Percentiles rank a stretch among this genome's conserved stretches.
Conservation (phyloP, 2,888 invertebrate genomes). For the Zhuqinia jingwanae region DNA sequence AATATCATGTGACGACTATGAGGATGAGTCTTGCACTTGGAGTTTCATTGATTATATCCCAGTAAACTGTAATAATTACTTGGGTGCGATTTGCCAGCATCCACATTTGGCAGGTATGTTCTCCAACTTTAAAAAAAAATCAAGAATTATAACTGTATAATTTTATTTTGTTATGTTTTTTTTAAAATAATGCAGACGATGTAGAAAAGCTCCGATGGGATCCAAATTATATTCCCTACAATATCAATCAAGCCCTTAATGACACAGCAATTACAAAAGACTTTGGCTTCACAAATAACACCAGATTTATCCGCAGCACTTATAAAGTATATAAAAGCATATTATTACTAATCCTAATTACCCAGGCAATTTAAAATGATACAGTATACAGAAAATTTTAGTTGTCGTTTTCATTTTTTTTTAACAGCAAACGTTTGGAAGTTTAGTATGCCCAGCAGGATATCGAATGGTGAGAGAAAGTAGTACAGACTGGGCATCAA, state of each 20-base stretch:
- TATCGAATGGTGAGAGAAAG: slow-evolving; percentile 24
- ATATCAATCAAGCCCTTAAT: background rate
- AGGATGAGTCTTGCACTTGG: slow-evolving; percentile 21
- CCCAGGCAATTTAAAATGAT: background rate
- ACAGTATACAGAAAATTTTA: too few relatives aligned
- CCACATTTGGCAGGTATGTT: too few relatives aligned
- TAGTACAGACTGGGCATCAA: slow-evolving; percentile 4
- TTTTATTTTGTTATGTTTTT: too few relatives aligned
- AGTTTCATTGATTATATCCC: slow-evolving; percentile 42
- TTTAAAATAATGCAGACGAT: too few relatives aligned
- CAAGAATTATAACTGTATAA: background rate
- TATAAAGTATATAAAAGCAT: slow-evolving; percentile 42
- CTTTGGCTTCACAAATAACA: slow-evolving; percentile 26
- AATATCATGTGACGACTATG: background rate
- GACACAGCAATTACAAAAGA: background rate
- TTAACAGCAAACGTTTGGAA: slow-evolving; percentile 56
- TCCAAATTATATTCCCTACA: background rate
- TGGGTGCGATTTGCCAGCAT: slow-evolving; percentile 54
- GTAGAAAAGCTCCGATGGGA: background rate
- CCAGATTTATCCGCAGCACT: slow-evolving; percentile 19
- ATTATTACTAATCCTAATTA: background rate
- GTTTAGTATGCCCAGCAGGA: slow-evolving; percentile 10
- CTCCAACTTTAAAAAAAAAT: background rate
- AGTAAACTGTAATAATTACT: slow-evolving; percentile 40
- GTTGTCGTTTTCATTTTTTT: too few relatives aligned